Evolutionary conservation across 2,888 invertebrate genomes (phyloP).

Genomic region (Oligia latruncula): DNA sequence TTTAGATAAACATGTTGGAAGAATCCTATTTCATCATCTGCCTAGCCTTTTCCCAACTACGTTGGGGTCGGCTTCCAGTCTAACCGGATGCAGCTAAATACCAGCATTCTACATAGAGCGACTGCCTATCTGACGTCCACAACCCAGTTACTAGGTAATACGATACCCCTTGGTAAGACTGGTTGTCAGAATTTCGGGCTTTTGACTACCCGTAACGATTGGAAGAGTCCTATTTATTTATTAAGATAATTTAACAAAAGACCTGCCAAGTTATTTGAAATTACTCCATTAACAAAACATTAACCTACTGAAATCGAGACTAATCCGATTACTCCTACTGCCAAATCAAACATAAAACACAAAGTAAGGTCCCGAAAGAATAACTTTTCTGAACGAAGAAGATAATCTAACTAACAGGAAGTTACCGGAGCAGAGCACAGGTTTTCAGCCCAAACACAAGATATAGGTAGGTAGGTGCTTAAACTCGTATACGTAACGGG

Average conservation of each 20-base stretch:
- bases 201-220: no score
- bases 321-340: background rate
- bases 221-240: background rate
- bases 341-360: constrained; percentile 5
- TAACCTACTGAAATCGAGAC: background rate
- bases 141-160: no score
- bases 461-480: background rate
- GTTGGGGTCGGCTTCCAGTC: no score
- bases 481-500: background rate
- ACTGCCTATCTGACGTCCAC: no score
- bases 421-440: constrained; percentile 59
- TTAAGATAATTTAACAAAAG: background rate
- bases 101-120: no score
- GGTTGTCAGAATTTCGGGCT: no score
- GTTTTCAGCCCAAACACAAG: constrained; percentile 44
- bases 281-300: background rate
- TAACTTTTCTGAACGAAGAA: constrained; percentile 60
- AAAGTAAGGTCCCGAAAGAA: constrained; percentile 40
- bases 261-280: background rate
- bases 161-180: no score
- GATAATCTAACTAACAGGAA: constrained; percentile 69
- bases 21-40: background rate
- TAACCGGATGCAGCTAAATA: no score
- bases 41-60: no score
- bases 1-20: background rate